These are phyloP conservation scores for Sylvia borin DNA, from an alignment of 2,797 vertebrate genomes.

Conservation along the genomic window DNA sequence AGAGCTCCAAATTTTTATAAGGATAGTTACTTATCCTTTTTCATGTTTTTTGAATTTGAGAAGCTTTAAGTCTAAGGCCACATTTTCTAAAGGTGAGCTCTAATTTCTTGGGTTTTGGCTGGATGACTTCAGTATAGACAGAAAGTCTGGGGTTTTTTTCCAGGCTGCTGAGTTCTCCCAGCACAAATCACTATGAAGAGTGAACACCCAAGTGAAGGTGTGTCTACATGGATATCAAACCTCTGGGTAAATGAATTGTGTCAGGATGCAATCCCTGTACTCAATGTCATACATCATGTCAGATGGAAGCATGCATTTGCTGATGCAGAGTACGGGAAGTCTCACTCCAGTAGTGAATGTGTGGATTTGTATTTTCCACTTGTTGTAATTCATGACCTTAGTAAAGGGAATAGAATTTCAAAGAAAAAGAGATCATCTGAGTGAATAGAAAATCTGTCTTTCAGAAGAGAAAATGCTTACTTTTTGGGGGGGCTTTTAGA, in stretches of 20 bases:
- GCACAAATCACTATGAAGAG: not conserved
- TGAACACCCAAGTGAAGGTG: not conserved
- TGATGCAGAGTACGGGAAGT: not conserved
- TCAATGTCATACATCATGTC: not conserved
- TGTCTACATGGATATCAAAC: not conserved
- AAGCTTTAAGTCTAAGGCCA: not conserved
- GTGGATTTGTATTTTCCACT: not conserved
- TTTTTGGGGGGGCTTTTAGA: not conserved
- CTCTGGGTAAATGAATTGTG: not conserved
- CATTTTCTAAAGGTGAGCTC: not conserved
- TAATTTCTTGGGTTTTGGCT: not conserved
- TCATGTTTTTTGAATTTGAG: not conserved
- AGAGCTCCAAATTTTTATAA: not conserved
- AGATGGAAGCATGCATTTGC: not conserved
- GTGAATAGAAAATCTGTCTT: not conserved
- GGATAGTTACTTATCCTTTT: not conserved
- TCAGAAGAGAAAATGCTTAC: not conserved
- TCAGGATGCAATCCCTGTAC: not conserved
- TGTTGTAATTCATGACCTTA: not conserved
- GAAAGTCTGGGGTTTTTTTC: not conserved
- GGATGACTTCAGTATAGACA: not conserved
- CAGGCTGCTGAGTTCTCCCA: not conserved
- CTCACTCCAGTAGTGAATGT: not conserved
- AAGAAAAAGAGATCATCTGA: not conserved
- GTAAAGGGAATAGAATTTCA: not conserved